A percentile compares a stretch with the other conserved stretches of the same genome.
These are phyloP conservation scores for Strigamia transsilvanica DNA, from an alignment of 2,888 invertebrate species.

Conservation along the genomic window DNA sequence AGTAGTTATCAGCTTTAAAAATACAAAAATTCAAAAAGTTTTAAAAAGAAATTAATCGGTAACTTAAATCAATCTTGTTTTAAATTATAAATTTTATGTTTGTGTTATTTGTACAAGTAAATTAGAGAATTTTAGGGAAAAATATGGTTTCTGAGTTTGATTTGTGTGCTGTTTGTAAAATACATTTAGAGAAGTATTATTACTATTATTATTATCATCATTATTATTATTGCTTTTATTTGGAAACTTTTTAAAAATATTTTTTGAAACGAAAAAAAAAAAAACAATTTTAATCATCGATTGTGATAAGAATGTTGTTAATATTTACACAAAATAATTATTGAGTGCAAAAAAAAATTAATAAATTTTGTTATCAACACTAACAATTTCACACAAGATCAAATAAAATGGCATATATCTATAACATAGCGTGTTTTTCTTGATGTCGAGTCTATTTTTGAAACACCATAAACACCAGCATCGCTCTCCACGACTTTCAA, in stretches of 20 bases:
- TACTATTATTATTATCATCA: not conserved
- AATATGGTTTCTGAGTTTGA: not conserved
- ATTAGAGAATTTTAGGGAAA: not conserved
- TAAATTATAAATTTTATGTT: not conserved
- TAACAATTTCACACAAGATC: slow-evolving; percentile 8
- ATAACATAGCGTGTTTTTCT: not conserved
- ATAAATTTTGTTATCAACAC: slow-evolving; percentile 8
- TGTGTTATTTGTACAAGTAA: not conserved
- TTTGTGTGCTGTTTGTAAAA: slow-evolving; percentile 3
- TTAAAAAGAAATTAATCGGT: too few relatives aligned
- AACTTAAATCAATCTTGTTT: not conserved
- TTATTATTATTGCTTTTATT: not conserved
- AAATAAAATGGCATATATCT: slow-evolving; percentile 8
- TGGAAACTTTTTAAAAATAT: not conserved
- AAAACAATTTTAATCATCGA: not conserved
- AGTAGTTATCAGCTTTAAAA: too few relatives aligned
- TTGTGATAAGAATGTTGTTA: slow-evolving; percentile 8
- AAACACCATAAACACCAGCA: too few relatives aligned
- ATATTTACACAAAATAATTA: not conserved
- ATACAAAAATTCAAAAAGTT: too few relatives aligned
- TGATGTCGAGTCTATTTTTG: too few relatives aligned
- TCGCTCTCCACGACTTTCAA: not conserved
- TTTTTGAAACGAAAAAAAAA: not conserved
- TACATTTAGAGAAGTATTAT: not conserved
- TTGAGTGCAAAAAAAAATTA: not conserved